Base-by-base conservation (phyloP, 1,140 invertebrate genomes). In the Heliconius himera region DNA sequence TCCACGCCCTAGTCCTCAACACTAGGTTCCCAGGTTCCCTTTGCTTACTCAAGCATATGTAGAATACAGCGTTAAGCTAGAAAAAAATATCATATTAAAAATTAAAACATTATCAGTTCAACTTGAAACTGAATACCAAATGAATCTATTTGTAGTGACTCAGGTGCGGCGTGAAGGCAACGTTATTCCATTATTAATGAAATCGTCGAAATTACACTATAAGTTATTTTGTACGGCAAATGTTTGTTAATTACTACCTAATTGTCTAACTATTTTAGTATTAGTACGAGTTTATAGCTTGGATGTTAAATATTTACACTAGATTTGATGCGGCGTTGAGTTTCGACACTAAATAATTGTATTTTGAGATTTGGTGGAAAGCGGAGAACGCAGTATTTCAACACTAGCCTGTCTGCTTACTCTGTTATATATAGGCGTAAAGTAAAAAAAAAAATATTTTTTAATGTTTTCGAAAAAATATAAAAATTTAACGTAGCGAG, bases 111-210 rank as follows among this genome's bases (percentile, higher is more conserved):
- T 8, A 60, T 8, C 8, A 60, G n/a, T 60, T 66, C 3, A 26
- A 26, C 60, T 66, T 66, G 22, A 26, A 66, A 13, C 9, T 66
- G 56, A 26, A 66, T 66, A 66, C 22, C 9, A 66, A 66, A 66
- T 29, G 60, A 66, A 66, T 66, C 22, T 66, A 29, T 26, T 66
- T 66, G 60, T 26, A 26, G 56, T 26, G 22, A 13, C 60, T 29
- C 60, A 66, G 60, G 60, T 66, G 60, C 60, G 22, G n/a, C 2
- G 60, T 13, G 60, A 26, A 66, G 60, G 22, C n/a, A 66, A 66
- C 22, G 26, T 66, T 66, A 66, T 66, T 66, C 26, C 11, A 66
- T 66, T 66, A 29, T 66, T 66, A 26, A 66, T 26, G 60, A 66
- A 26, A 29, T 66, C 13, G 60, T 66, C 33, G 6, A 36, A 36